Base-by-base conservation (phyloP, 2,113 vertebrate species). In the Dissostichus mawsoni region DNA sequence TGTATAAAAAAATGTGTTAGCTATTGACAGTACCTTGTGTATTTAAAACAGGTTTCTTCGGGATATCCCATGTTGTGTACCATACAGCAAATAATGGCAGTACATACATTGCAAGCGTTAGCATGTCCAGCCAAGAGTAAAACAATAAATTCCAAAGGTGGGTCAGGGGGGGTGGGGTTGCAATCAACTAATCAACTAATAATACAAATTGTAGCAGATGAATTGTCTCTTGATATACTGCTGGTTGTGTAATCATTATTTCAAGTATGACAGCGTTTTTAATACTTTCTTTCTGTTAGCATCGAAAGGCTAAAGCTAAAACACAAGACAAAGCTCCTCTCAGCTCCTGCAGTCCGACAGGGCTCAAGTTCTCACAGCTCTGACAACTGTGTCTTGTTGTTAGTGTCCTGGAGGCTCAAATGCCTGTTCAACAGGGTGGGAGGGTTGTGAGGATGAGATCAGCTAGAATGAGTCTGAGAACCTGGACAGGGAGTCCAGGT, bases 311-410 rank as follows among this genome's bases (percentile, higher is more conserved):
- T 33, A 68, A 50, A 69, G 13, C 45, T 20, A 2, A 36, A 62
- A 18, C 36, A 4, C 29, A 45, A 75, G 51, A 72, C 68, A 82
- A 89, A 74, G 50, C 64, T 64, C 11, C 45, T 73, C 64, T 84
- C 59, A 82, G 74, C 76, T 80, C 63, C 51, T n/a, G 16, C 65
- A 58, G 71, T 74, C 80, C 17, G 33, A 53, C 36, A 2, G 20
- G 55, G 63, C 81, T 84, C 68, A 68, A 63, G 69, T 78, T 82
- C 48, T 70, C 80, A 69, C 71, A 77, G 51, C 71, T 52, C 65
- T 53, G 52, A 55, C 76, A 73, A 74, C 68, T 76, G 74, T 76
- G 63, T 81, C 63, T 73, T 20, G n/a, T 85, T 58, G n/a, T 85
- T 58, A 72, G 55, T 62, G 29, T 14, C 69, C 74, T 4, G 36